Evolutionary conservation across 2,797 vertebrate species (phyloP).

Genomic region (Tokudaia muenninki): DNA sequence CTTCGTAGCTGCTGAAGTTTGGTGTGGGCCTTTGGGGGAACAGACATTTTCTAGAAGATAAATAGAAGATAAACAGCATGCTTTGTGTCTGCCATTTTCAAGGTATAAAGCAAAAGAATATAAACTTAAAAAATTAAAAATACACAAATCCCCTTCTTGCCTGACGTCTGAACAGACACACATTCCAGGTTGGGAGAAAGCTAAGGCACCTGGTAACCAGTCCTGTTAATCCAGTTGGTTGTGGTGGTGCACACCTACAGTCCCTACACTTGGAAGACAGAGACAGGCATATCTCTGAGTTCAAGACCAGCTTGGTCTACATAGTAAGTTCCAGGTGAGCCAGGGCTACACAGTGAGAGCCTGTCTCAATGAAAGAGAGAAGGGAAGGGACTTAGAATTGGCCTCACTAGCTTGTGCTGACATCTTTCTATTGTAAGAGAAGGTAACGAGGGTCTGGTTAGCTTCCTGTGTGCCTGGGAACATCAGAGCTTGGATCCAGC

Average conservation of each 20-base stretch:
- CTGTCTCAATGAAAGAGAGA: background rate
- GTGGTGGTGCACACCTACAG: background rate
- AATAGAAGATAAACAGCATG: background rate
- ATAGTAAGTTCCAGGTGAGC: background rate
- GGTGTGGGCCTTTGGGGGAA: background rate
- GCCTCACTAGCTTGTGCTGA: slow-evolving; percentile 9
- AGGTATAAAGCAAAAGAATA: background rate
- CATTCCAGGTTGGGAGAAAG: background rate
- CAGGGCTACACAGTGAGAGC: background rate
- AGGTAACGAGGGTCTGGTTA: background rate
- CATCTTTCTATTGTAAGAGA: background rate
- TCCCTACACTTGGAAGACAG: background rate
- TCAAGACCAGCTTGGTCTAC: background rate
- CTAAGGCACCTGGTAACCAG: background rate
- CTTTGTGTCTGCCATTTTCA: slow-evolving; percentile 7
- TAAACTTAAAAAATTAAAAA: background rate
- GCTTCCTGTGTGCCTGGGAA: background rate
- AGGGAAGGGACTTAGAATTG: background rate
- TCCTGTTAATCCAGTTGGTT: background rate
- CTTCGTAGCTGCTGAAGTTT: background rate
- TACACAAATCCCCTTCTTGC: background rate
- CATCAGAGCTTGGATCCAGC: background rate
- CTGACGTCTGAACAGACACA: background rate
- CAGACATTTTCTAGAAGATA: background rate
- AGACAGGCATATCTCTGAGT: background rate